Conservation (phyloP, 2,888 invertebrate genomes). For the Agelastica alni region DNA sequence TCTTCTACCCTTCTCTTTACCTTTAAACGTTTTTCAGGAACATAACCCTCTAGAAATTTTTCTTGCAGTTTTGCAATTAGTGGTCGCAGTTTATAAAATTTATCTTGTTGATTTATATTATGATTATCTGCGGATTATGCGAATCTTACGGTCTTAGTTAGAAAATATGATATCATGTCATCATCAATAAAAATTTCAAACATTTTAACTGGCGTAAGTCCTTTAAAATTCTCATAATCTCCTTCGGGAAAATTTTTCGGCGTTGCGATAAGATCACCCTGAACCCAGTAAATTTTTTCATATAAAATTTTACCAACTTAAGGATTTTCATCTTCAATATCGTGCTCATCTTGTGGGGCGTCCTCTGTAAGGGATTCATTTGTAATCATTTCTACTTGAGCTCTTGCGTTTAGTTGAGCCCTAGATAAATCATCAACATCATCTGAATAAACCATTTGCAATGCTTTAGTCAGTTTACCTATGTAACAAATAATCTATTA, state of each 20-base stretch:
- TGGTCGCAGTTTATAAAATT: background rate
- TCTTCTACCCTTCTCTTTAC: too few species aligned
- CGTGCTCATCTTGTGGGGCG: too few species aligned
- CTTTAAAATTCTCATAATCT: background rate
- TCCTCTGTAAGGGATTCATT: background rate
- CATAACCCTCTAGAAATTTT: too few species aligned
- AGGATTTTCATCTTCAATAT: too few species aligned
- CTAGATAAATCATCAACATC: too few species aligned
- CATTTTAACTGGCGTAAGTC: background rate
- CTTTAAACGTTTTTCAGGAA: too few species aligned
- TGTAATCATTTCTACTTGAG: too few species aligned
- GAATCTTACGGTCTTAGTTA: background rate
- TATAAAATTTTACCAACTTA: background rate
- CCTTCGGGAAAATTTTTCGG: background rate
- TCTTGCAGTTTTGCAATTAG: background rate
- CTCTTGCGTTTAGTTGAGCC: too few species aligned
- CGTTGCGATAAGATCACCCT: too few species aligned
- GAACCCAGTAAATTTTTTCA: background rate
- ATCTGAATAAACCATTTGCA: too few species aligned
- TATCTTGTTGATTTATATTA: background rate
- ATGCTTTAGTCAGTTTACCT: too few species aligned
- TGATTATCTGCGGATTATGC: background rate
- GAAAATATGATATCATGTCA: background rate
- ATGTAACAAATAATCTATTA: too few species aligned
- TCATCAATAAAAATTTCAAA: background rate